Base-by-base conservation (phyloP, 2,797 vertebrate species). In the Ciconia nigra region DNA sequence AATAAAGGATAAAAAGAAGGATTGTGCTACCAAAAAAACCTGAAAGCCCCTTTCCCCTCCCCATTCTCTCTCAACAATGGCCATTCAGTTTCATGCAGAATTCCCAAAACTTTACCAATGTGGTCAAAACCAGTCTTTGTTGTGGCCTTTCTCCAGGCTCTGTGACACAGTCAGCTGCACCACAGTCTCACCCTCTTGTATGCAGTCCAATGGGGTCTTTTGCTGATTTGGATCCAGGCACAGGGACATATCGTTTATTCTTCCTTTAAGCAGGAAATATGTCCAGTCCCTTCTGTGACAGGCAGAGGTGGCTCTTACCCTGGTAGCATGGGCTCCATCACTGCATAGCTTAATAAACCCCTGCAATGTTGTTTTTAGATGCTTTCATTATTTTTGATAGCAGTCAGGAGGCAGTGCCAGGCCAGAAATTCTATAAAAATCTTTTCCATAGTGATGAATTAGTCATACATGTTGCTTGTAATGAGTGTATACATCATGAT, bases 31-130 rank as follows among this genome's bases (percentile, higher is more conserved):
- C 14, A 61, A 41, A 55, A 69, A 54, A 13, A 6, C 9, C 14
- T 47, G 61, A 73, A 54, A 61, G 15, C 5, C 22, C 18, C 4
- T 47, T 67, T 31, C 7, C 12, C 21, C 18, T 41, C 29, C 13
- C 25, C 2, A 4, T 5, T 35, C 2, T 55, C 15, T 7, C 35
- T 20, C 35, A 41, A 2, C 0, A 3, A 26, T 5, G 10, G 17
- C 63, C 31, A 35, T 42, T 69, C 55, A 26, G 5, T 62, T 69
- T 76, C 25, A 42, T 9, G 7, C 3, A 47, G 35, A 76, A 55
- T 31, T 83, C 61, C 24, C 41, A 47, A 61, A 54, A 80, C 25
- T 49, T 57, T 33, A 57, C 18, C 35, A 26, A 2, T 42, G 7
- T 26, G 31, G 8, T 51, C 42, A 42, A 72, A 71, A 63, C 0